phyloP scores from a whole-genome alignment of 1,140 invertebrate genomes.

The Cotesia vestalis region DNA sequence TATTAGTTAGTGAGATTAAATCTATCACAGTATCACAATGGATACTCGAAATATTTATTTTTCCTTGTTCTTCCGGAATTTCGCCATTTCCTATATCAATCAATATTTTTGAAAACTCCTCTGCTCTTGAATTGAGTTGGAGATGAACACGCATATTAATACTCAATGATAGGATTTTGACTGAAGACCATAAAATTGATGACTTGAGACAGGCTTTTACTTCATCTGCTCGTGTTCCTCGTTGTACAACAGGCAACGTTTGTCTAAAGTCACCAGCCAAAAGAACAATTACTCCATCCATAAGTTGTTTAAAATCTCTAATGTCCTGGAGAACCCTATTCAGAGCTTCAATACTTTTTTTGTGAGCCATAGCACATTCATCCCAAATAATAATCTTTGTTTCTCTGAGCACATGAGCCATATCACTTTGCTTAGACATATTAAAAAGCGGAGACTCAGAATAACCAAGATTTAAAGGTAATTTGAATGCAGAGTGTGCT shows the following conservation, averaged over 20 bases:
- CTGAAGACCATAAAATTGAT: conserved; percentile 14
- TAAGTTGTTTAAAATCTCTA: conserved; percentile 35
- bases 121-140: conserved; percentile 46
- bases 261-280: conserved; percentile 8
- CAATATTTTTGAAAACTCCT: conserved; percentile 55
- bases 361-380: conserved; percentile 51
- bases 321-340: conserved; percentile 44
- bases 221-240: conserved; percentile 51
- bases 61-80: conserved; percentile 3
- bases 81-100: conserved; percentile 56
- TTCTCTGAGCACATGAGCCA: conserved; percentile 39
- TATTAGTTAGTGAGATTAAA: conserved; percentile 48
- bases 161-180: conserved; percentile 52
- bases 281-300: conserved; percentile 42
- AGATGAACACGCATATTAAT: conserved; percentile 60
- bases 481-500: conserved; percentile 45
- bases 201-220: conserved; percentile 22
- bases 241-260: conserved; percentile 58
- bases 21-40: background rate
- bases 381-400: conserved; percentile 45
- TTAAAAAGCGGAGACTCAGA: conserved; percentile 43
- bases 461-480: conserved; percentile 44
- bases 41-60: background rate
- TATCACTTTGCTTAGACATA: conserved; percentile 43
- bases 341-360: conserved; percentile 44